These are phyloP conservation scores for Serrognathus titanus DNA, from an alignment of 2,888 invertebrate genomes.

Conservation along the genomic window DNA sequence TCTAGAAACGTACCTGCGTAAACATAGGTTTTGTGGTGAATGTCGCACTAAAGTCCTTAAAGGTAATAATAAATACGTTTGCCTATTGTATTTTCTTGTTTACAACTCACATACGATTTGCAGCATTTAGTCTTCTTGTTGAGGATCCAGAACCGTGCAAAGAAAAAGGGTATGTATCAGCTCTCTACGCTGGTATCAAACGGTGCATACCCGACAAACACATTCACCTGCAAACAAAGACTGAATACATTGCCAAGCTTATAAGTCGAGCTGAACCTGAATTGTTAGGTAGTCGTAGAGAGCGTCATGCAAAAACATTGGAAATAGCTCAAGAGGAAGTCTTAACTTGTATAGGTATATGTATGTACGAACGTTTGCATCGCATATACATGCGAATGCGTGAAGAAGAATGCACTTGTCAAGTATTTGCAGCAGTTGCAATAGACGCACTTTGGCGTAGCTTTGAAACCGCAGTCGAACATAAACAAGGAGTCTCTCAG, in stretches of 20 bases:
- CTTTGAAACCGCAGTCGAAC: slow-evolving; percentile 87
- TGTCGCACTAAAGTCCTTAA: slow-evolving; percentile 84
- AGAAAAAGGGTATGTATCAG: slow-evolving; percentile 86
- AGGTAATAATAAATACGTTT: slow-evolving; percentile 33
- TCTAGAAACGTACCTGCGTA: slow-evolving; percentile 83
- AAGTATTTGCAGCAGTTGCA: slow-evolving; percentile 84
- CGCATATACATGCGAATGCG: slow-evolving; percentile 80
- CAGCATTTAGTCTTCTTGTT: slow-evolving; percentile 83
- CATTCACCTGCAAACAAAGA: slow-evolving; percentile 82
- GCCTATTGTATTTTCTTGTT: slow-evolving; percentile 11
- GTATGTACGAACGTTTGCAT: slow-evolving; percentile 86
- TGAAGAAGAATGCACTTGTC: slow-evolving; percentile 92
- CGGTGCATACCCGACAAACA: slow-evolving; percentile 83
- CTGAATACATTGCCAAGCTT: slow-evolving; percentile 83
- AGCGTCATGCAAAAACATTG: slow-evolving; percentile 93
- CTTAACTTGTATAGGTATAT: slow-evolving; percentile 89
- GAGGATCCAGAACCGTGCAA: slow-evolving; percentile 79
- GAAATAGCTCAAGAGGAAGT: slow-evolving; percentile 97
- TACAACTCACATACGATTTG: too few species aligned
- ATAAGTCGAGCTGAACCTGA: slow-evolving; percentile 91
- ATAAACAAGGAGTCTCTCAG: slow-evolving; percentile 78
- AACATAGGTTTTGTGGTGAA: slow-evolving; percentile 91
- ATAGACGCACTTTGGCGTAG: slow-evolving; percentile 84
- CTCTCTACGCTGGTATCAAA: slow-evolving; percentile 82
- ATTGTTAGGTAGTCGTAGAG: slow-evolving; percentile 80